phyloP scores from a whole-genome alignment of 2,888 invertebrate genomes.

The Diaphora mendica region DNA sequence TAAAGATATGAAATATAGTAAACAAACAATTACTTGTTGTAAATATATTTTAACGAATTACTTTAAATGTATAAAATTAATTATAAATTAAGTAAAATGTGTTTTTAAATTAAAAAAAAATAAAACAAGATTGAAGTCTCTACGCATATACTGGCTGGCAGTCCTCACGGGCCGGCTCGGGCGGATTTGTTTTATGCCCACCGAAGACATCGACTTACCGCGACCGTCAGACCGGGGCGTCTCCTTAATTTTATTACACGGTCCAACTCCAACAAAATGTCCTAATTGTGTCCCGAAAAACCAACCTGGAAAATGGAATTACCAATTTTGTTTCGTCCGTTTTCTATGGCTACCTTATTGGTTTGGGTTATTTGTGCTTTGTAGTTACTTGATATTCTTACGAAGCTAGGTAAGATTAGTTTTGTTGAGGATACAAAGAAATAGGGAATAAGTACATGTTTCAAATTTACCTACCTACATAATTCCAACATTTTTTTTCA shows the following conservation, averaged over 20 bases:
- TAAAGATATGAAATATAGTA: too few species aligned
- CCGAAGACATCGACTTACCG: conserved; percentile 81
- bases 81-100: neutral
- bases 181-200: conserved; percentile 84
- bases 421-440: conserved; percentile 9
- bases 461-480: neutral
- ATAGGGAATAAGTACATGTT: neutral
- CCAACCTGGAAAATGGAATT: conserved; percentile 74
- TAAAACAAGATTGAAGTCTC: conserved; percentile 52
- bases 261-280: conserved; percentile 76
- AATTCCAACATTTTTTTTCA: neutral
- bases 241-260: conserved; percentile 86
- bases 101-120: conserved; percentile 16
- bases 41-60: too few species aligned
- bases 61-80: too few species aligned
- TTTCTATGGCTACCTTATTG: conserved; percentile 37
- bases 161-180: conserved; percentile 65
- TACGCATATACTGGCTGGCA: conserved; percentile 47
- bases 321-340: conserved; percentile 67
- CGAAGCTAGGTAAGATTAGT: conserved; percentile 13
- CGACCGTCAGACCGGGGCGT: conserved; percentile 74
- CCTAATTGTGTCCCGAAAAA: conserved; percentile 84
- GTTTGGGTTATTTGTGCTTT: conserved; percentile 27
- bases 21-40: too few species aligned
- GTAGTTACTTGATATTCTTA: conserved; percentile 25